These are phyloP conservation scores for Sciurus niger DNA, from an alignment of 2,113 vertebrate genomes.

Conservation along the genomic window DNA sequence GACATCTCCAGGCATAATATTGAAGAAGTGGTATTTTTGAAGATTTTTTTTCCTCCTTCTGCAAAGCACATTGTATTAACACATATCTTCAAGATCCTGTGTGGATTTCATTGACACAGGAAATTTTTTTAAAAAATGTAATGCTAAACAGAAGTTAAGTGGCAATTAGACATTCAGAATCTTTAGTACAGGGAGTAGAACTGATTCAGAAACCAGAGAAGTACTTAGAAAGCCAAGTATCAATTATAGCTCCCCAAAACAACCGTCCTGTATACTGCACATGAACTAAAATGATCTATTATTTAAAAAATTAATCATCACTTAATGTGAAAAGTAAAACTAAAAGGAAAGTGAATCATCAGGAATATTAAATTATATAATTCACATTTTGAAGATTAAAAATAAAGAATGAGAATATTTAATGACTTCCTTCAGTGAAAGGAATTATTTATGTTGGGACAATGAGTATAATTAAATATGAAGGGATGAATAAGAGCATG, in stretches of 20 bases:
- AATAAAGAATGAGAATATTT: conserved; percentile 62
- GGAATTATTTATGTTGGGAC: conserved; percentile 70
- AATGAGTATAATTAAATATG: conserved; percentile 66
- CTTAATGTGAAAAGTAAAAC: conserved; percentile 50
- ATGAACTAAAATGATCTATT: neutral
- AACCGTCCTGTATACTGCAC: too few relatives aligned
- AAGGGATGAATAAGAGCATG: conserved; percentile 24
- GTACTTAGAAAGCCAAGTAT: conserved; percentile 14
- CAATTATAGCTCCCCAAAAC: neutral
- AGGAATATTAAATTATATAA: conserved; percentile 46
- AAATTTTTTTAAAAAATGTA: conserved; percentile 27
- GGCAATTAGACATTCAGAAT: neutral
- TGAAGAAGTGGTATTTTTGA: conserved; percentile 35
- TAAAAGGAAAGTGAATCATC: conserved; percentile 28
- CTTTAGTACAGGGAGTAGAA: neutral
- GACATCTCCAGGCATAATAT: conserved; percentile 63
- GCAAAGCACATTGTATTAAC: conserved; percentile 51
- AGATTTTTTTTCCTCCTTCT: conserved; percentile 41
- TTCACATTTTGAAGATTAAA: conserved; percentile 63
- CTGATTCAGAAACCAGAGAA: neutral
- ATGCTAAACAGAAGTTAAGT: neutral
- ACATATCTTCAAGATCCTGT: neutral
- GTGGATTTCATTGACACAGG: conserved; percentile 45
- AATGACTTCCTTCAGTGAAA: conserved; percentile 62
- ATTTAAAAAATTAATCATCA: conserved; percentile 8